phyloP scores from a whole-genome alignment of 2,113 vertebrate species.

The Tachysurus vachellii region DNA sequence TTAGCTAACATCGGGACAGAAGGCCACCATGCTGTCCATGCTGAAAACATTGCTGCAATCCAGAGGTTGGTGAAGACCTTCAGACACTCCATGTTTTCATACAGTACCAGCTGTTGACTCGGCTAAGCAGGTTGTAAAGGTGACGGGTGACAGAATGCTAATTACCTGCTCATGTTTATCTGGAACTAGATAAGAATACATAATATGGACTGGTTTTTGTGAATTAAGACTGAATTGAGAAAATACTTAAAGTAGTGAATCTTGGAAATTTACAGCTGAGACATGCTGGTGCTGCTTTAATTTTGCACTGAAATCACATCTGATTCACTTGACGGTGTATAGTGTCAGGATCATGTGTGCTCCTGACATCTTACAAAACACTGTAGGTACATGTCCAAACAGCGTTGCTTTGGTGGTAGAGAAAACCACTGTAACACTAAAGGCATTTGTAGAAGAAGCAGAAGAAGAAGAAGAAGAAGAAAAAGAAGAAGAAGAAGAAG shows the following conservation, averaged over 20 bases:
- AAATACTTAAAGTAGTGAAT: not conserved
- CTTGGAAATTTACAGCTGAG: not conserved
- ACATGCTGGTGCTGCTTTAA: not conserved
- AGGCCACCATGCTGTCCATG: not conserved
- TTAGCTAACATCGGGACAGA: not conserved
- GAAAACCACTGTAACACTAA: not conserved
- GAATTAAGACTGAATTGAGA: not conserved
- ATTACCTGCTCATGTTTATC: conserved; percentile 12
- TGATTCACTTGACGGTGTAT: not conserved
- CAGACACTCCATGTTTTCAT: not conserved
- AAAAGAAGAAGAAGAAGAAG: too few species aligned
- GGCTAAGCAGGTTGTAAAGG: conserved; percentile 10
- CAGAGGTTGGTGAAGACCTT: not conserved
- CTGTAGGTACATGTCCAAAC: not conserved
- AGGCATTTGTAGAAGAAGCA: not conserved
- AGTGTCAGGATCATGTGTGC: not conserved
- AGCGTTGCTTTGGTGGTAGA: not conserved
- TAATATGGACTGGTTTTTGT: not conserved
- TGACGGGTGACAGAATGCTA: conserved; percentile 9
- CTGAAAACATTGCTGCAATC: not conserved
- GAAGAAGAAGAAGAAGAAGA: too few species aligned
- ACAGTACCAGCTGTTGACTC: not conserved
- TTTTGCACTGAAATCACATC: conserved; percentile 18
- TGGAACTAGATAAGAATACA: conserved; percentile 8
- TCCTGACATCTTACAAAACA: not conserved